phyloP scores from a whole-genome alignment of 2,888 invertebrate genomes.

The Cylloceria caligata region DNA sequence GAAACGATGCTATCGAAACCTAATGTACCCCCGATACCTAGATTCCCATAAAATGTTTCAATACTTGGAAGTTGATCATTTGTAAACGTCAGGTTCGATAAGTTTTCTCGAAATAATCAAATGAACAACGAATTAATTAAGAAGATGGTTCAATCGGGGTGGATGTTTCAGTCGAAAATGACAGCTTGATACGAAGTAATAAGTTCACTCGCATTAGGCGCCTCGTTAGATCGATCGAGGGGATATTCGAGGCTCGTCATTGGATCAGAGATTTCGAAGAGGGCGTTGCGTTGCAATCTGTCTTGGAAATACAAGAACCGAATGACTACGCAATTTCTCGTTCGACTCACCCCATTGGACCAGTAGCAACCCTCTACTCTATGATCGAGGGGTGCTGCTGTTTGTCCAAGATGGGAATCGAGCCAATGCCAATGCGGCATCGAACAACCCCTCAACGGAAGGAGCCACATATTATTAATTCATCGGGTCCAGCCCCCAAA shows the following conservation, averaged over 20 bases:
- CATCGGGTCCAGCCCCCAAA: constrained; percentile 10
- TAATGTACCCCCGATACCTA: not conserved
- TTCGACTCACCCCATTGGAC: constrained; percentile 56
- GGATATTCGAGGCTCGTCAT: constrained; percentile 49
- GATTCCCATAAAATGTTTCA: constrained; percentile 14
- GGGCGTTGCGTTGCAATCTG: constrained; percentile 54
- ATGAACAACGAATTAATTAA: constrained; percentile 28
- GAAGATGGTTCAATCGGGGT: constrained; percentile 15
- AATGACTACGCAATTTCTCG: constrained; percentile 55
- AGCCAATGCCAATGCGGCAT: constrained; percentile 43
- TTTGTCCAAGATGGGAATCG: constrained; percentile 24
- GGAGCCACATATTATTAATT: constrained; percentile 1
- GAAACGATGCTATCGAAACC: not conserved
- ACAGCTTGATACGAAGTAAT: not conserved
- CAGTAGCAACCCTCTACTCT: constrained; percentile 13
- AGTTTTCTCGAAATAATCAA: constrained; percentile 12
- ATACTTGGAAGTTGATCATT: constrained; percentile 1
- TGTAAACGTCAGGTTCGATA: not conserved
- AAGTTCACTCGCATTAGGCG: constrained; percentile 5
- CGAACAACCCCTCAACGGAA: constrained; percentile 10
- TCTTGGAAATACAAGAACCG: constrained; percentile 42
- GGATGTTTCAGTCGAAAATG: constrained; percentile 18
- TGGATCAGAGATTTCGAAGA: constrained; percentile 56
- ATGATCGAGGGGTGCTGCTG: constrained; percentile 24
- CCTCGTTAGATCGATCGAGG: constrained; percentile 19